Conservation (phyloP, 1,140 invertebrate species). For the Trypoxylus dichotomus region DNA sequence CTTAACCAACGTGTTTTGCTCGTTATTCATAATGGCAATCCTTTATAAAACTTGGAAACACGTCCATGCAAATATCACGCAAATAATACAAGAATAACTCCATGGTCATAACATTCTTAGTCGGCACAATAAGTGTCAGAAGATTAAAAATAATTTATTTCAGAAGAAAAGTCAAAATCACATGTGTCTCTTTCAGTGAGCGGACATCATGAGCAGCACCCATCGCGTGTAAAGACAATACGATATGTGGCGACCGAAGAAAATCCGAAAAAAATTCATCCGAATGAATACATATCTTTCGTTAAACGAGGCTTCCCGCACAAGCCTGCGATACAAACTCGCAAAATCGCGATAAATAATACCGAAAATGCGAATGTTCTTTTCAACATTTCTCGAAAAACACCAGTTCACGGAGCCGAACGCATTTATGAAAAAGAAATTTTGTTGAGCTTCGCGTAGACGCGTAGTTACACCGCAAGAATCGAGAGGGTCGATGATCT, state of each 20-base stretch:
- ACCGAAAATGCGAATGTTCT: not conserved
- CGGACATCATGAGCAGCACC: not conserved
- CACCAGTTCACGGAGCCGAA: not conserved
- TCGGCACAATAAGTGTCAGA: not conserved
- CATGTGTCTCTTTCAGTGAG: not conserved
- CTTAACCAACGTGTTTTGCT: not conserved
- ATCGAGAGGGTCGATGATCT: slow-evolving; percentile 21
- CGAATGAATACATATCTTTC: slow-evolving; percentile 9
- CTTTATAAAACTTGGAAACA: not conserved
- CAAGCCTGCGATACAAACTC: not conserved
- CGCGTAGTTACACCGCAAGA: not conserved
- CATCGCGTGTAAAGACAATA: not conserved
- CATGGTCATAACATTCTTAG: not conserved
- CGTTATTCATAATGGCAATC: not conserved
- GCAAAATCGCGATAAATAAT: not conserved
- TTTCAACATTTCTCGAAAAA: not conserved
- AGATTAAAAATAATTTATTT: not conserved
- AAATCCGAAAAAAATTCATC: not conserved
- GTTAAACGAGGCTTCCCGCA: slow-evolving; percentile 9
- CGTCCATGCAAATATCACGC: not conserved
- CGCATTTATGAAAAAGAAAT: not conserved
- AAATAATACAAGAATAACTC: not conserved
- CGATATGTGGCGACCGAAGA: not conserved
- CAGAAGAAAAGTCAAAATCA: not conserved
- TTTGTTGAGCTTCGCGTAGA: not conserved